Percentiles rank a stretch among this genome's conserved stretches.
Evolutionary conservation across 2,888 invertebrate species (phyloP).

Genomic region (Nebria salina): DNA sequence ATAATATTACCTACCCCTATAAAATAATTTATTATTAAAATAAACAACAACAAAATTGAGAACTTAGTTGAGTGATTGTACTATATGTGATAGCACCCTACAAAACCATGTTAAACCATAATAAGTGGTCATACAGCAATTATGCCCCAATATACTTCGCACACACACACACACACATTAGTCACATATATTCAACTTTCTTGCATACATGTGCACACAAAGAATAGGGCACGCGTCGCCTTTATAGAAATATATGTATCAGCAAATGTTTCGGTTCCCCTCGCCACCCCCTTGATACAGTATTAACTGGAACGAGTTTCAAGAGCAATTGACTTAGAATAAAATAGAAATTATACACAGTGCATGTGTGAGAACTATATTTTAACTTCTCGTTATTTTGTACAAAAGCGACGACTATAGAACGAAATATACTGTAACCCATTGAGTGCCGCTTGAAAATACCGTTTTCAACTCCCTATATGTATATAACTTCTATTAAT

Average conservation of each 20-base stretch:
- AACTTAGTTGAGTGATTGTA: background rate
- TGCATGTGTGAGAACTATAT: background rate
- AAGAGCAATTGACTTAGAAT: background rate
- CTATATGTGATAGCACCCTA: background rate
- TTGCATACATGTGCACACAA: background rate
- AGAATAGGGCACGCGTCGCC: background rate
- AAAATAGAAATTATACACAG: background rate
- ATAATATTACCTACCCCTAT: too few species aligned
- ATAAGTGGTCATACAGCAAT: background rate
- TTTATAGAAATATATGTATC: background rate
- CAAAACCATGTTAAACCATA: background rate
- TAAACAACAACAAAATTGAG: too few species aligned
- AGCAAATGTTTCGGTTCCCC: background rate
- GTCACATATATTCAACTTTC: too few species aligned
- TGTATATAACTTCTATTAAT: too few species aligned
- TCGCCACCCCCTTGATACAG: background rate
- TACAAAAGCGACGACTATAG: background rate
- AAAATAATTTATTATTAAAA: too few species aligned
- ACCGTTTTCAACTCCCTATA: too few species aligned
- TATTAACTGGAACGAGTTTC: background rate
- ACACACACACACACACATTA: background rate
- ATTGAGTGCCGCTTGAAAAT: too few species aligned
- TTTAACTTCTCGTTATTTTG: background rate
- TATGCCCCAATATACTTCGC: background rate
- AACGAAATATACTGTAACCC: background rate